Conservation (phyloP, 2,888 invertebrate genomes). For the Dasypogon diadema region DNA sequence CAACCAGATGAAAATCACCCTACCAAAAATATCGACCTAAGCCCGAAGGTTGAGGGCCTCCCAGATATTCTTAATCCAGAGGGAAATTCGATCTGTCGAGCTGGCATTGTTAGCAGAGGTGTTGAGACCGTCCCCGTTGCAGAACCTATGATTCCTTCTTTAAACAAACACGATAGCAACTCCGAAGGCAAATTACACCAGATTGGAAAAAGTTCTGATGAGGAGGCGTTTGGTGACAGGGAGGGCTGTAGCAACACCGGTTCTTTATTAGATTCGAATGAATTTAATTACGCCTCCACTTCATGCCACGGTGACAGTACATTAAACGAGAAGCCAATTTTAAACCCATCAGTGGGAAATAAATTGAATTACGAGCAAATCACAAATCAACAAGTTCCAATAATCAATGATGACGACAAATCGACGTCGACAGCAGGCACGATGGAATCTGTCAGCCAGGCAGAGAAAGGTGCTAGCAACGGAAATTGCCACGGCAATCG, state of each 20-base stretch:
- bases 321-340: conserved; percentile 40
- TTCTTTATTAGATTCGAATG: conserved; percentile 26
- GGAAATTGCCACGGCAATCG: conserved; percentile 33
- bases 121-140: background rate
- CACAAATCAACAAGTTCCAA: conserved; percentile 53
- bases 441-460: background rate
- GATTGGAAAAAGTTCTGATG: background rate
- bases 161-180: conserved; percentile 7
- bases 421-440: background rate
- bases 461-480: background rate
- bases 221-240: background rate
- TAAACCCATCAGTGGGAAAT: conserved; percentile 50
- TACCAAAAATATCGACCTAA: background rate
- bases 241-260: background rate
- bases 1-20: background rate
- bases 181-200: background rate
- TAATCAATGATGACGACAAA: conserved; percentile 33
- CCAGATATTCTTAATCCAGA: conserved; percentile 39
- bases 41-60: conserved; percentile 34
- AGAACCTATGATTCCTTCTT: background rate
- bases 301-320: background rate
- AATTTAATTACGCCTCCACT: conserved; percentile 17
- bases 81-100: background rate
- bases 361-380: conserved; percentile 54
- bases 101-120: conserved; percentile 24